Evolutionary conservation across 2,797 vertebrate genomes (phyloP).

Genomic region (Enteromius trimaculatus): DNA sequence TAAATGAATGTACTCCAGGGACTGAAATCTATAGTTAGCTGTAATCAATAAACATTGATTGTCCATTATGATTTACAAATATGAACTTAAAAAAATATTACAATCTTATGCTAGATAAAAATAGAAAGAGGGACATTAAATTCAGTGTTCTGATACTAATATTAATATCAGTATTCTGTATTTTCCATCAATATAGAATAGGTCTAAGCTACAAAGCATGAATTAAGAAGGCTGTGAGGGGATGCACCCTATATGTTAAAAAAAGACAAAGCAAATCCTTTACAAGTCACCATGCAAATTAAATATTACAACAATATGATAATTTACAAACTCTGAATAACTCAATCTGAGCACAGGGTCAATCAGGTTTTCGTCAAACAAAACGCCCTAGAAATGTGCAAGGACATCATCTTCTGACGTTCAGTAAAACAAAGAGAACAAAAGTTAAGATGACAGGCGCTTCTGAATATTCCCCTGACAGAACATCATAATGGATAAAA

Average conservation of each 20-base stretch:
- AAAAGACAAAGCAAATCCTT: neutral
- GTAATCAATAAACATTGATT: constrained; percentile 11
- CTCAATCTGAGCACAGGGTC: neutral
- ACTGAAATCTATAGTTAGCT: neutral
- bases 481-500: neutral
- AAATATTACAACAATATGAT: neutral
- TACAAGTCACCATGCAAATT: neutral
- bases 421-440: neutral
- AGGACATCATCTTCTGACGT: neutral
- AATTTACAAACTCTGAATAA: neutral
- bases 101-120: neutral
- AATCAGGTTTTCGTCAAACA: neutral
- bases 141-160: neutral
- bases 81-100: neutral
- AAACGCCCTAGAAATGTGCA: neutral
- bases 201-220: neutral
- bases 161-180: no score
- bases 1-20: constrained; percentile 10
- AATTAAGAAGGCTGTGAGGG: neutral
- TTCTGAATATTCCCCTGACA: neutral
- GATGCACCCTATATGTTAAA: neutral
- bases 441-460: neutral
- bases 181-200: neutral
- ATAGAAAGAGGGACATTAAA: neutral
- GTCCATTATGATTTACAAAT: neutral